Evolutionary conservation across 2,888 invertebrate genomes (phyloP).

Genomic region (Coelopa pilipes): DNA sequence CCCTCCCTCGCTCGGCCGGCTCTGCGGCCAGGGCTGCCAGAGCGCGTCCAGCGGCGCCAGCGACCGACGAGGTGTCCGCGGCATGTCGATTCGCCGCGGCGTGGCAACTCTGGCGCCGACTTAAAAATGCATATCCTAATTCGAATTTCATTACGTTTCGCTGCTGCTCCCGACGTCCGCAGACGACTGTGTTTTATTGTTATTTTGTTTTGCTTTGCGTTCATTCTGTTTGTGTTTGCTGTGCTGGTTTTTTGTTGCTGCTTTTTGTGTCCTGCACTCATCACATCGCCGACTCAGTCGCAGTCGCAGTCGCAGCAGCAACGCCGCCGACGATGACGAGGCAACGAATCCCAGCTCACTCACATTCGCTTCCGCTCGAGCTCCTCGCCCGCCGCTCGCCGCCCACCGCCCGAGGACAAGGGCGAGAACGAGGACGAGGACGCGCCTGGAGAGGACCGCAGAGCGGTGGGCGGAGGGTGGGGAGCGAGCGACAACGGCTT

Average conservation of each 20-base stretch:
- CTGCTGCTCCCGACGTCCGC: not conserved
- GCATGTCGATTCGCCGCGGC: not conserved
- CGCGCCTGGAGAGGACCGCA: not conserved
- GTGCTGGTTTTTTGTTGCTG: not conserved
- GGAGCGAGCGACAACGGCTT: not conserved
- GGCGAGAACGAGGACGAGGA: no score
- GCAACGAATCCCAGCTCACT: constrained; percentile 20
- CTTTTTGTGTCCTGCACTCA: not conserved
- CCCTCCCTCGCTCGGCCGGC: no score
- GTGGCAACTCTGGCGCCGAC: not conserved
- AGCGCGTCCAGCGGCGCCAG: no score
- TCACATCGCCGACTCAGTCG: not conserved
- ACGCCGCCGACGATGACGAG: not conserved
- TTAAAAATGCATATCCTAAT: constrained; percentile 7
- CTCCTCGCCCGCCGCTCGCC: not conserved
- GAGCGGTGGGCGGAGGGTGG: not conserved
- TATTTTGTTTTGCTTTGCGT: constrained; percentile 1
- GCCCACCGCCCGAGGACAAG: no score
- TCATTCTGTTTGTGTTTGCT: not conserved
- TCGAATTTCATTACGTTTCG: not conserved
- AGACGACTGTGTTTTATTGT: not conserved
- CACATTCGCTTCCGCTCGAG: constrained; percentile 22
- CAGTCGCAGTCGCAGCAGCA: not conserved
- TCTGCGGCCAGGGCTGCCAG: no score
- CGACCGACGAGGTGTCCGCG: no score